Base-by-base conservation (phyloP, 37 sponge, comb jelly and placozoan genomes). In the Mnemiopsis leidyi region DNA sequence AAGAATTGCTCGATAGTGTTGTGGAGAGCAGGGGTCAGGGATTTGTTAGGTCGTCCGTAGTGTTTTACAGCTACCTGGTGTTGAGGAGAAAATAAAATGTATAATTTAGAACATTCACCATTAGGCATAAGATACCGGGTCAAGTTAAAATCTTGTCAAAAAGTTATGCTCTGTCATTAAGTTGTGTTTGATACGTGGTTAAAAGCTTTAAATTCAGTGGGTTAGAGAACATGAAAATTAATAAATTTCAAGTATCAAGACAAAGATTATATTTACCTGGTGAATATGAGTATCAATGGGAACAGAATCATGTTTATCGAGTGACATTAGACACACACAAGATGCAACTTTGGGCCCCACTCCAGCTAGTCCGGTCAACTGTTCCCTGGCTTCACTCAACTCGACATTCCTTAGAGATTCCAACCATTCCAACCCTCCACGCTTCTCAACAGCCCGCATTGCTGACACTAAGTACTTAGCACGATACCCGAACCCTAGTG, bases 271-370 rank as follows among this genome's bases (percentile, higher is more conserved):
- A n/a, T 2, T 1, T 1, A 98, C 76, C 90, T 94, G 95, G 92
- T 82, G 93, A 33, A 97, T 94, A 83, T 98, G 98, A 0, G 96
- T 96, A 68, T 98, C 98, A n/a, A 98, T 94, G 7, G 98, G 98
- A 3, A 98, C 96, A 13, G 96, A 96, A 32, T 95, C 94, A 24
- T 93, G 77, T 67, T 98, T 96, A 75, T 95, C 96, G 39, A 97
- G 94, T 13, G 94, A 94, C 97, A 98, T 98, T 67, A 98, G 92
- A 92, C 96, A 97, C 38, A 98, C 93, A 94, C 98, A 98, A 61
- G 97, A 97, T 21, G 98, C 97, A 38, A 93, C 96, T 92, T 98
- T 98, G 18, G 96, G 93, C 0, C 98, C 98, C 31, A 97, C 95
- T 5, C 98, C 98, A 18, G 96, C 94, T 36, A 97, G 76, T 24